These are phyloP conservation scores for Oxyura jamaicensis DNA, from an alignment of 2,113 vertebrate genomes.

Conservation along the genomic window DNA sequence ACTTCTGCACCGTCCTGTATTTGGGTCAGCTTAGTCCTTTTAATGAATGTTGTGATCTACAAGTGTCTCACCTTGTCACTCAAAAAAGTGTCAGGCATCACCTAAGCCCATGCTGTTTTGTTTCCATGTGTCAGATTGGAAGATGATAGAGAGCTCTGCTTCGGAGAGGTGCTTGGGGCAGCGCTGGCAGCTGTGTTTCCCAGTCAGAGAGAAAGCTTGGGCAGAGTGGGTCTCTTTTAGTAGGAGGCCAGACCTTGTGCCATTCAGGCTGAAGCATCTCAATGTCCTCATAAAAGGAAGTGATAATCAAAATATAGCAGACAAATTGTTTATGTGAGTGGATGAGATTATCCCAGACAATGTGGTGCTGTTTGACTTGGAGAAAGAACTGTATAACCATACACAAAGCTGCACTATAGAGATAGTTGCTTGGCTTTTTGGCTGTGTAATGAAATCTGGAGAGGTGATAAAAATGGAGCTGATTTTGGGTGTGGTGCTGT, in stretches of 20 bases:
- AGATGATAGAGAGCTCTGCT: neutral
- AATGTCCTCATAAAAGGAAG: constrained; percentile 21
- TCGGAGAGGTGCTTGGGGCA: neutral
- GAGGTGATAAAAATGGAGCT: constrained; percentile 36
- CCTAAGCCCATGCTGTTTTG: neutral
- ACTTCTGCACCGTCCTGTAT: neutral
- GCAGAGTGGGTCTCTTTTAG: neutral
- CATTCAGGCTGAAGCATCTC: neutral
- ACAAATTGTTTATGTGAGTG: constrained; percentile 41
- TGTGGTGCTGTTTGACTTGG: constrained; percentile 27
- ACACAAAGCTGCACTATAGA: neutral
- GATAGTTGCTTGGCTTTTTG: neutral
- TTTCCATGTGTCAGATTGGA: neutral
- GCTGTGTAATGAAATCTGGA: constrained; percentile 25
- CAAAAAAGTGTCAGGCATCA: neutral
- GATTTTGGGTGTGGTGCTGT: constrained; percentile 6
- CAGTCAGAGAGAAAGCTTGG: neutral
- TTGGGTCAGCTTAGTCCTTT: neutral
- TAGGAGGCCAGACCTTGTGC: constrained; percentile 1
- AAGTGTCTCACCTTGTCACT: neutral
- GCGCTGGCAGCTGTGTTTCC: neutral
- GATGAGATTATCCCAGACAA: constrained; percentile 33
- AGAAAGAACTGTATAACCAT: neutral
- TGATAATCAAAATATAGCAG: constrained; percentile 51
- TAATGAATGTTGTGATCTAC: neutral